These are phyloP conservation scores for Nerophis lumbriciformis DNA, from an alignment of 2,113 vertebrate species.

Conservation along the genomic window DNA sequence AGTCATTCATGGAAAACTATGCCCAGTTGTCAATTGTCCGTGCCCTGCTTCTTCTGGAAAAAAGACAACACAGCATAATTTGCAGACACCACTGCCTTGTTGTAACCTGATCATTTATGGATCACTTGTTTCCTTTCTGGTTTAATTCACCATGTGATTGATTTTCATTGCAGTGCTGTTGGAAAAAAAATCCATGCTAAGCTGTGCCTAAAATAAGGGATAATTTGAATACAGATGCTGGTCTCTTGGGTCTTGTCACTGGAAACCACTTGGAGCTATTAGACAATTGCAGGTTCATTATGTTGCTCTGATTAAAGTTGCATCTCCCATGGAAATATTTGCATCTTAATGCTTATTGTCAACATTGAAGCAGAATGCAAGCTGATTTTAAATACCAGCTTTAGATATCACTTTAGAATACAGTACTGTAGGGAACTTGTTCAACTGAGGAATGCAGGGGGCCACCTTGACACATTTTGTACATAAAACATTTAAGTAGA, in stretches of 20 bases:
- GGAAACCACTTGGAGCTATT: conserved; percentile 62
- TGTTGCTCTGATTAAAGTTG: conserved; percentile 72
- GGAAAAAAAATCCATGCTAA: conserved; percentile 71
- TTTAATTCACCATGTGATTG: conserved; percentile 84
- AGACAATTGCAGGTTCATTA: conserved; percentile 80
- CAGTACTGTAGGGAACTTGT: no score
- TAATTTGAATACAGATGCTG: conserved; percentile 72
- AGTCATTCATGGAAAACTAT: conserved; percentile 27
- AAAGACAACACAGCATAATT: conserved; percentile 68
- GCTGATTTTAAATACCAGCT: conserved; percentile 74
- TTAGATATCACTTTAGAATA: conserved; percentile 2
- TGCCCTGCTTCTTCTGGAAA: conserved; percentile 51
- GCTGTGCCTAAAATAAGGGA: conserved; percentile 68
- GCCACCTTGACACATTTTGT: no score
- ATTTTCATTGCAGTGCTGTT: conserved; percentile 75
- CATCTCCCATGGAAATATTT: conserved; percentile 71
- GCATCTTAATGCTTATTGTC: conserved; percentile 78
- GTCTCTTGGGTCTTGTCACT: conserved; percentile 62
- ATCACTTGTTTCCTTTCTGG: conserved; percentile 80
- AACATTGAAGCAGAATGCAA: conserved; percentile 62
- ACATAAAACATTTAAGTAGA: no score
- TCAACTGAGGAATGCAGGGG: no score
- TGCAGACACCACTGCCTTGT: conserved; percentile 60
- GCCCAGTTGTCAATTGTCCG: conserved; percentile 26
- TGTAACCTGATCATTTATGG: conserved; percentile 81